phyloP scores from a whole-genome alignment of 2,113 vertebrate genomes.

The Peucedramus taeniatus region DNA sequence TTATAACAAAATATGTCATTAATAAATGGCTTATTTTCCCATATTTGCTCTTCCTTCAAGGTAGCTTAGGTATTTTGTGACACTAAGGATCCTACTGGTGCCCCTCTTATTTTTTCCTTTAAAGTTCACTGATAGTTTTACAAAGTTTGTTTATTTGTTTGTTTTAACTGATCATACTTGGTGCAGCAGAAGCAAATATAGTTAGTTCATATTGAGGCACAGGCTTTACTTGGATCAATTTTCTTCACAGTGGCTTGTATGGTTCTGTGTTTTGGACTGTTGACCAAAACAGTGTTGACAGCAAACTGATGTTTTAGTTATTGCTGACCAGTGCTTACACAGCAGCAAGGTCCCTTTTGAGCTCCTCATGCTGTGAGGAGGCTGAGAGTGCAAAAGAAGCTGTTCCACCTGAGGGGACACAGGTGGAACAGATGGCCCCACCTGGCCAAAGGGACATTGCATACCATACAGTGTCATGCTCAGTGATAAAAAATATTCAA shows the following conservation, averaged over 20 bases:
- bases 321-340: not conserved
- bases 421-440: not conserved
- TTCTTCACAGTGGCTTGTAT: not conserved
- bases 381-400: not conserved
- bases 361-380: not conserved
- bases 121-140: not conserved
- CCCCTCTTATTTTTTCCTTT: not conserved
- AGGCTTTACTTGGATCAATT: not conserved
- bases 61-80: not conserved
- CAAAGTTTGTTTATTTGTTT: not conserved
- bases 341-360: not conserved
- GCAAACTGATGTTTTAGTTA: not conserved
- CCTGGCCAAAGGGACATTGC: not conserved
- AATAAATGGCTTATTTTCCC: not conserved
- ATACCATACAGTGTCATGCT: not conserved
- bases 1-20: too few species aligned
- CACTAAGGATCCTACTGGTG: not conserved
- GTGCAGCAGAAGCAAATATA: not conserved
- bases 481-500: not conserved
- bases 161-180: not conserved
- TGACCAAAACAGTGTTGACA: not conserved
- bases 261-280: not conserved
- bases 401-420: not conserved
- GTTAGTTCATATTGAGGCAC: not conserved
- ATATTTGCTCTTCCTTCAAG: not conserved